Evolutionary conservation across 2,888 invertebrate species (phyloP).

Genomic region (Gastrophysa polygoni): DNA sequence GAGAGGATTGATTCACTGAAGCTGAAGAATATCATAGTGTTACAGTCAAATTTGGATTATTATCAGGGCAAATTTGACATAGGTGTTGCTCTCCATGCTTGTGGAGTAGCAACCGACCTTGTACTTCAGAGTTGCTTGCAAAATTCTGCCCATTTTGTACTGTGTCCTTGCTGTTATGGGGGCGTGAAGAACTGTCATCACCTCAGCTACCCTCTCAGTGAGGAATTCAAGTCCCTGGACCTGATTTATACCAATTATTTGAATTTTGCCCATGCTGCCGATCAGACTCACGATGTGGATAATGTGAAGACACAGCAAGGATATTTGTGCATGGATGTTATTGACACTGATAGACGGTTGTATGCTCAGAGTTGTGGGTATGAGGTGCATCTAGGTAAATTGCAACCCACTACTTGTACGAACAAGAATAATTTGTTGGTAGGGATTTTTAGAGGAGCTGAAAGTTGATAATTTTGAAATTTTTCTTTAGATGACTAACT

Average conservation of each 20-base stretch:
- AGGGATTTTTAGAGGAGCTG: slow-evolving; percentile 58
- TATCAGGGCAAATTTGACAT: slow-evolving; percentile 82
- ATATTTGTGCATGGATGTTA: slow-evolving; percentile 82
- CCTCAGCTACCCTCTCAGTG: slow-evolving; percentile 82
- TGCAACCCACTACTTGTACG: slow-evolving; percentile 83
- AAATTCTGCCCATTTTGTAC: slow-evolving; percentile 79
- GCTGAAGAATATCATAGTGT: slow-evolving; percentile 76
- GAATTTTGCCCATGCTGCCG: slow-evolving; percentile 86
- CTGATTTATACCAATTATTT: slow-evolving; percentile 62
- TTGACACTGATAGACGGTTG: slow-evolving; percentile 84
- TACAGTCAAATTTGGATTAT: slow-evolving; percentile 91
- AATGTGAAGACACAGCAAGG: slow-evolving; percentile 77
- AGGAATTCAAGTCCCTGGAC: slow-evolving; percentile 57
- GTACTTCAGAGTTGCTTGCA: slow-evolving; percentile 84
- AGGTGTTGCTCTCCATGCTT: slow-evolving; percentile 90
- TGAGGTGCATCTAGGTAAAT: slow-evolving; percentile 73
- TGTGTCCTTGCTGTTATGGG: slow-evolving; percentile 96
- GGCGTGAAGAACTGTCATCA: slow-evolving; percentile 81
- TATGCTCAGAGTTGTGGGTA: slow-evolving; percentile 80
- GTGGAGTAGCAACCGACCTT: slow-evolving; percentile 93
- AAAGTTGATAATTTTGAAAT: not conserved
- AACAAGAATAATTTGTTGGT: slow-evolving; percentile 90
- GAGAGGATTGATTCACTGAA: slow-evolving; percentile 70
- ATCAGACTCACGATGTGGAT: slow-evolving; percentile 83
- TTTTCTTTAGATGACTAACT: not conserved